Evolutionary conservation across 30 jellyfish, hydroid and myxozoan genomes (phyloP).

Genomic region (Cassiopea xamachana): DNA sequence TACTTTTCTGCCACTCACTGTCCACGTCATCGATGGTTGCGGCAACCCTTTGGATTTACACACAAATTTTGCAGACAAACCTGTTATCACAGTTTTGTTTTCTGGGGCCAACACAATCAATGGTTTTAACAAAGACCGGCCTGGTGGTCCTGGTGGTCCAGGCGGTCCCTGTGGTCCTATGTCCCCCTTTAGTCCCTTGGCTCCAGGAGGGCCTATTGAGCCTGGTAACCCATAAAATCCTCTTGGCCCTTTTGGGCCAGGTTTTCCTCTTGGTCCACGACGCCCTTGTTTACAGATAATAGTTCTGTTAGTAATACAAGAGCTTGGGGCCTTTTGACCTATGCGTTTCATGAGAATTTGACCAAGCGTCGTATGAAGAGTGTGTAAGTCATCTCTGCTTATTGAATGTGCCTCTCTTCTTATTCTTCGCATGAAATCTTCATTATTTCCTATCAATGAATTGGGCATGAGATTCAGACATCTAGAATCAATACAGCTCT

Average conservation of each 20-base stretch:
- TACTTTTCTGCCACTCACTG: neutral
- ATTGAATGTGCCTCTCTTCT: neutral
- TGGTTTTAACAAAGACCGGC: neutral
- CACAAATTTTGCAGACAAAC: neutral
- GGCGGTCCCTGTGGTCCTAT: slow-evolving; percentile 14
- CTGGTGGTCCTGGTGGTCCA: neutral
- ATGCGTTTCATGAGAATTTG: too few species aligned
- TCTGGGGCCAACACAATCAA: neutral
- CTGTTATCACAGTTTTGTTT: neutral
- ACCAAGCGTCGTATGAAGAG: neutral
- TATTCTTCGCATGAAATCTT: neutral
- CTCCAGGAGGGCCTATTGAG: slow-evolving; percentile 12
- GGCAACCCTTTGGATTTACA: neutral
- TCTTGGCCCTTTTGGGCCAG: slow-evolving; percentile 11
- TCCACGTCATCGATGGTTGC: slow-evolving; percentile 3
- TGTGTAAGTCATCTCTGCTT: neutral
- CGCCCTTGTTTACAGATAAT: slow-evolving; percentile 1
- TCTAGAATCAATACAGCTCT: too few species aligned
- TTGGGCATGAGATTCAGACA: too few species aligned
- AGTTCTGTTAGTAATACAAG: neutral
- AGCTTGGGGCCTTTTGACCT: too few species aligned
- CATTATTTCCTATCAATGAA: too few species aligned
- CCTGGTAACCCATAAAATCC: slow-evolving; percentile 11
- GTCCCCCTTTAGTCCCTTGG: neutral
- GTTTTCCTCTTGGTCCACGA: slow-evolving; percentile 8